These are phyloP conservation scores for Temnothorax longispinosus DNA, from an alignment of 1,140 invertebrate species.

Conservation along the genomic window DNA sequence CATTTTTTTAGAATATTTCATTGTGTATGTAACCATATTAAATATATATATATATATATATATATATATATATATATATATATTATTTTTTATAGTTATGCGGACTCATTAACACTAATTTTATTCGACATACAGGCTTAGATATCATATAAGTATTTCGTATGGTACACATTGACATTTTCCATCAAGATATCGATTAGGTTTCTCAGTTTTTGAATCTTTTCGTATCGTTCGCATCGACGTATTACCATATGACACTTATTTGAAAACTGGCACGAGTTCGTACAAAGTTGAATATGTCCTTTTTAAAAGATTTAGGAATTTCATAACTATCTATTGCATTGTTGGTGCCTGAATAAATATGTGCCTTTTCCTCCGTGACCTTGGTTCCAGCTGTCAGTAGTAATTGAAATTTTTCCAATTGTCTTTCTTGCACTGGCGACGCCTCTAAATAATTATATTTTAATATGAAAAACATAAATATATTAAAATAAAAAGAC, in stretches of 20 bases:
- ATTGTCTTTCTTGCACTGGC: background rate
- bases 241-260: slow-evolving; percentile 45
- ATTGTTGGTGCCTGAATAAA: slow-evolving; percentile 72
- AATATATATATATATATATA: slow-evolving; percentile 73
- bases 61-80: slow-evolving; percentile 61
- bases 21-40: slow-evolving; percentile 73
- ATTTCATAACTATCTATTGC: slow-evolving; percentile 74
- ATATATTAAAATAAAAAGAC: background rate
- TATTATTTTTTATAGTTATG: slow-evolving; percentile 49
- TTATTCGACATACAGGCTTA: slow-evolving; percentile 74
- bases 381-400: slow-evolving; percentile 38
- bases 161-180: slow-evolving; percentile 81
- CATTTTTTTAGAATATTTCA: slow-evolving; percentile 80
- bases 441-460: background rate
- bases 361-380: slow-evolving; percentile 24
- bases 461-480: slow-evolving; percentile 6
- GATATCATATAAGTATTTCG: slow-evolving; percentile 75
- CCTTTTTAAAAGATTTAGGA: slow-evolving; percentile 68
- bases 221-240: slow-evolving; percentile 29
- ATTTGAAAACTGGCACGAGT: slow-evolving; percentile 53
- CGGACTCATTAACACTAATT: slow-evolving; percentile 71
- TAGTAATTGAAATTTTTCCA: background rate
- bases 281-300: slow-evolving; percentile 67
- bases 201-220: slow-evolving; percentile 42
- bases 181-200: slow-evolving; percentile 71